These are phyloP conservation scores for Trachurus trachurus DNA, from an alignment of 2,797 vertebrate species.

Conservation along the genomic window DNA sequence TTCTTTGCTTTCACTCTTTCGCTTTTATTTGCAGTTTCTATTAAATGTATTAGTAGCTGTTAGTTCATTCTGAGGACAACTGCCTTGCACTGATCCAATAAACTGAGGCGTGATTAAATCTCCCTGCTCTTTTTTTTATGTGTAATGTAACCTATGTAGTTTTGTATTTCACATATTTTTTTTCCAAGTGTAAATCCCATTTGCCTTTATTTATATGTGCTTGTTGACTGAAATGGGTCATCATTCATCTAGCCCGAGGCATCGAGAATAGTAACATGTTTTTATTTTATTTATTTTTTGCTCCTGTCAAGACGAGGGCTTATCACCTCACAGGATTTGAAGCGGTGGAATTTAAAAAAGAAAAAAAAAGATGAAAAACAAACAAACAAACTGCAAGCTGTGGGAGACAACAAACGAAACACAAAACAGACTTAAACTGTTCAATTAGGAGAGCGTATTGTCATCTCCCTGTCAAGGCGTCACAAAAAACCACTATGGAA, in stretches of 20 bases:
- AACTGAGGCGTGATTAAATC: conserved; percentile 8
- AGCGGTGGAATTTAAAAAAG: conserved; percentile 13
- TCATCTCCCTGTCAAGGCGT: conserved; percentile 44
- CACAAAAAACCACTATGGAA: conserved; percentile 7
- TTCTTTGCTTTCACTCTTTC: conserved; percentile 8
- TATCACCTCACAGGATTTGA: conserved; percentile 45
- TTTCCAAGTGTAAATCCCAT: conserved; percentile 27
- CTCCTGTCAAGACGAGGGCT: conserved; percentile 31
- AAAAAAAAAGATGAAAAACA: conserved; percentile 7
- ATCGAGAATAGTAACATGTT: conserved; percentile 45
- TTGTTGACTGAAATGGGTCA: conserved; percentile 75
- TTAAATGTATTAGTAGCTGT: conserved; percentile 32
- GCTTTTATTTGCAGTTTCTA: neutral
- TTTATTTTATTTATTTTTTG: conserved; percentile 6
- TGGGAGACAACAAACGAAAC: conserved; percentile 21
- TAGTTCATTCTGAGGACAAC: conserved; percentile 55
- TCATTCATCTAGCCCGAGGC: conserved; percentile 60
- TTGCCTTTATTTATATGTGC: conserved; percentile 30
- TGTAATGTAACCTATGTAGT: neutral
- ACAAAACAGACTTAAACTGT: conserved; percentile 37
- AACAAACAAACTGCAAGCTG: neutral
- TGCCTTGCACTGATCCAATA: neutral
- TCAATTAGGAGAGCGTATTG: conserved; percentile 44
- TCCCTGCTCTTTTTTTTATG: conserved; percentile 2
- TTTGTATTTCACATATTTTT: conserved; percentile 43